phyloP scores from a whole-genome alignment of 2,888 invertebrate species.

The Petrolisthes cinctipes region DNA sequence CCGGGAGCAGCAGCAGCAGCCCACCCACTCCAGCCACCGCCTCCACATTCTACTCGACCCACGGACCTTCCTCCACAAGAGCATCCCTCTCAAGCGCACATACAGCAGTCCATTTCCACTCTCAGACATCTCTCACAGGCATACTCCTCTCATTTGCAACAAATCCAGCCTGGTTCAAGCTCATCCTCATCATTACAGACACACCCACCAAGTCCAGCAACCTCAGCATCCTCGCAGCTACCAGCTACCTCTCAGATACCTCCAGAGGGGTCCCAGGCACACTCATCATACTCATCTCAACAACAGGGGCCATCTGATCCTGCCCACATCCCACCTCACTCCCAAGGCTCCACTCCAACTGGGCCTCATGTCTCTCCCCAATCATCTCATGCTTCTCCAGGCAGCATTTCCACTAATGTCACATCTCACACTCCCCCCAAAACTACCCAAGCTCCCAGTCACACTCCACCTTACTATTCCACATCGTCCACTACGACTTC shows the following conservation, averaged over 20 bases:
- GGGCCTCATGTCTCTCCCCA: neutral
- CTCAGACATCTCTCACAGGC: slow-evolving; percentile 15
- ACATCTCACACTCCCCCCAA: neutral
- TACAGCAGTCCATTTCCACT: neutral
- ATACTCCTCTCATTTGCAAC: slow-evolving; percentile 20
- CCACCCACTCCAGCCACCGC: neutral
- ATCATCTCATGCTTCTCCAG: neutral
- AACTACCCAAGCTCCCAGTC: neutral
- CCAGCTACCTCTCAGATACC: neutral
- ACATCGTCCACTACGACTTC: neutral
- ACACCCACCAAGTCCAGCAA: slow-evolving; percentile 1
- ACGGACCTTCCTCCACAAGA: slow-evolving; percentile 12
- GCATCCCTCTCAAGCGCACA: slow-evolving; percentile 12
- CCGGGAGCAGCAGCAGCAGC: slow-evolving; percentile 5
- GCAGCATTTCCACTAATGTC: neutral
- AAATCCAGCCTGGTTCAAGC: neutral
- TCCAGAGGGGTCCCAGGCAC: slow-evolving; percentile 10
- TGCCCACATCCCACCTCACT: neutral
- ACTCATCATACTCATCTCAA: neutral
- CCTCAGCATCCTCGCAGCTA: neutral
- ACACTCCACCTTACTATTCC: slow-evolving; percentile 10
- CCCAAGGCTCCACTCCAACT: neutral
- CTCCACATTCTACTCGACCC: slow-evolving; percentile 3
- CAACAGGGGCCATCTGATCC: neutral
- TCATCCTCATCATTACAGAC: neutral